A percentile compares a stretch with the other conserved stretches of the same genome.
These are phyloP conservation scores for Cariama cristata DNA, from an alignment of 2,113 vertebrate genomes.

Conservation along the genomic window DNA sequence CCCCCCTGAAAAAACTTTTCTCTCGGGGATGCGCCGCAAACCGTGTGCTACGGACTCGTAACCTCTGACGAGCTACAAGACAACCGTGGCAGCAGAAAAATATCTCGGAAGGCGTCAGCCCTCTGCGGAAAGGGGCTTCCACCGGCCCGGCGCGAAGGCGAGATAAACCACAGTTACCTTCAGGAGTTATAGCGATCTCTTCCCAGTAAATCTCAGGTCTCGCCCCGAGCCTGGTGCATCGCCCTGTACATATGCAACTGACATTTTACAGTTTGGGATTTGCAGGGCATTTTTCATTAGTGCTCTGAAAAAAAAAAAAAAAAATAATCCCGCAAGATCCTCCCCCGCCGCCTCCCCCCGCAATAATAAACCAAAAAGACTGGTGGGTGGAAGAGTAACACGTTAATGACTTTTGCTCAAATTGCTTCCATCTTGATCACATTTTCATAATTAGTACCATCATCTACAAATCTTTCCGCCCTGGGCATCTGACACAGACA, in stretches of 20 bases:
- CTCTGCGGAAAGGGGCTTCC: background rate
- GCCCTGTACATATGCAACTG: background rate
- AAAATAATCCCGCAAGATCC: background rate
- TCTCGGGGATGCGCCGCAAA: background rate
- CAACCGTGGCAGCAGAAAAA: background rate
- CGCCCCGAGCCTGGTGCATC: background rate
- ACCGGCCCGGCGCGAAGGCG: background rate
- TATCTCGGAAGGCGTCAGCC: too few relatives aligned
- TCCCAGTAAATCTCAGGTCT: background rate
- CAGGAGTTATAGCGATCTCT: background rate
- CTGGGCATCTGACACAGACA: constrained; percentile 81
- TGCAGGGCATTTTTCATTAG: background rate
- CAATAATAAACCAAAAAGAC: constrained; percentile 38
- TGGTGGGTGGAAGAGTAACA: constrained; percentile 85
- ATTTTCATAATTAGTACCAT: constrained; percentile 92
- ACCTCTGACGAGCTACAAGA: background rate
- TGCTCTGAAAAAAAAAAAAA: background rate
- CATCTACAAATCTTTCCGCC: constrained; percentile 88
- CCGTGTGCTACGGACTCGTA: background rate
- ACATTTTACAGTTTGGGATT: background rate
- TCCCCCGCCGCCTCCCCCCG: background rate
- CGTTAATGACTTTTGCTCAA: constrained; percentile 87
- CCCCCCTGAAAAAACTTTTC: background rate
- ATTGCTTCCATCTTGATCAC: constrained; percentile 91
- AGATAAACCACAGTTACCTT: background rate